A percentile compares a stretch with the other conserved stretches of the same genome.
Conservation (phyloP, 2,797 vertebrate species). For the Chiloscyllium punctatum region DNA sequence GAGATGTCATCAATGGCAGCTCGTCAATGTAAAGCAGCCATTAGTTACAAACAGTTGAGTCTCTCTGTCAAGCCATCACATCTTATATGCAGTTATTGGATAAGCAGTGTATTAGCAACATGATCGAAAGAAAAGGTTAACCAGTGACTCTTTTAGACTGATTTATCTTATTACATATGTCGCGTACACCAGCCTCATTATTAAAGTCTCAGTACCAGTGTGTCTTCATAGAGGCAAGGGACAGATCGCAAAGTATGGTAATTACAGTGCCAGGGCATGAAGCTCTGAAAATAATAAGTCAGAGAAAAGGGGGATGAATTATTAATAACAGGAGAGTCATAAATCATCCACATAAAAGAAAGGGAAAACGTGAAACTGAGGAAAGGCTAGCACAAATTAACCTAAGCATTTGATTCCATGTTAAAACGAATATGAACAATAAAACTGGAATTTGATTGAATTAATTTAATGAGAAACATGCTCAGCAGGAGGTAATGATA, state of each 20-base stretch:
- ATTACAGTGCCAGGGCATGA: background rate
- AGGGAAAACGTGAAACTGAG: background rate
- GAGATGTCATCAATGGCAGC: background rate
- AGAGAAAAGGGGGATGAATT: background rate
- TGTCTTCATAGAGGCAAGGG: background rate
- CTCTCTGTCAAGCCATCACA: background rate
- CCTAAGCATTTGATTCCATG: background rate
- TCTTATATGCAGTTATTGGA: background rate
- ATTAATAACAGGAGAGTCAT: background rate
- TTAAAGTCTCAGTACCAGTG: background rate
- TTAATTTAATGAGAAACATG: background rate
- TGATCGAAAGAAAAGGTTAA: background rate
- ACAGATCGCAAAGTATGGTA: background rate
- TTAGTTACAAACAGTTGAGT: background rate
- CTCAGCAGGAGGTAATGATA: background rate
- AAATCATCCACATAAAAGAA: background rate
- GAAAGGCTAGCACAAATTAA: background rate
- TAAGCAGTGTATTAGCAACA: background rate
- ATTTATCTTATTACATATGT: background rate
- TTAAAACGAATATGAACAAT: background rate
- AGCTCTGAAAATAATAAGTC: background rate
- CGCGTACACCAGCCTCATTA: background rate
- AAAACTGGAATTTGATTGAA: background rate
- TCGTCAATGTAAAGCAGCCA: background rate
- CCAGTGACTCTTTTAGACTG: background rate